Percentiles rank a stretch among this genome's conserved stretches.
Evolutionary conservation across 2,888 invertebrate genomes (phyloP).

Genomic region (Andrena camellia): DNA sequence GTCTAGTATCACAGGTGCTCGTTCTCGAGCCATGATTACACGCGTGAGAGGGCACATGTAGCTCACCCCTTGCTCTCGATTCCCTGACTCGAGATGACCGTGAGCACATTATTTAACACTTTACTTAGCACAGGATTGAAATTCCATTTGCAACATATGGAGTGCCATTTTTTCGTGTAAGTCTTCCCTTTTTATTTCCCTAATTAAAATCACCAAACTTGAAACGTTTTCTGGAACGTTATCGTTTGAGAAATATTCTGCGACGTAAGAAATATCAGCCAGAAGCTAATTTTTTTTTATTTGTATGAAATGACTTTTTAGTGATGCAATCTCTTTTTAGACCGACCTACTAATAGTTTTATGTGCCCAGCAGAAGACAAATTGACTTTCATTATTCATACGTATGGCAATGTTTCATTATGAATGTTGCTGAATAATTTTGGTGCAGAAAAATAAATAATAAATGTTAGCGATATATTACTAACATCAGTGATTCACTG

Average conservation of each 20-base stretch:
- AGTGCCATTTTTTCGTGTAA: background rate
- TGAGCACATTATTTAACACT: slow-evolving; percentile 1
- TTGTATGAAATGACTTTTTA: background rate
- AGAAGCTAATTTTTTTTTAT: background rate
- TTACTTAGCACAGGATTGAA: background rate
- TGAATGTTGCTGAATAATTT: background rate
- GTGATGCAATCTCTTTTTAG: no score
- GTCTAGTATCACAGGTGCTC: slow-evolving; percentile 29
- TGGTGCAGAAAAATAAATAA: background rate
- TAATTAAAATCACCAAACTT: background rate
- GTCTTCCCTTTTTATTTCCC: background rate
- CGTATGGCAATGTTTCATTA: no score
- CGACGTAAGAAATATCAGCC: background rate
- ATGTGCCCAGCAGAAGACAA: background rate
- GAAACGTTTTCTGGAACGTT: background rate
- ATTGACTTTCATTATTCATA: no score
- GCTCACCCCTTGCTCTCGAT: slow-evolving; percentile 16
- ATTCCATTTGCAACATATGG: background rate
- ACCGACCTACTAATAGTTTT: background rate
- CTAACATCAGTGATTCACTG: background rate
- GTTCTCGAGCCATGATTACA: slow-evolving; percentile 33
- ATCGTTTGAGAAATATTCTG: background rate
- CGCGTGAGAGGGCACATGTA: slow-evolving; percentile 17
- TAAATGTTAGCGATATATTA: background rate
- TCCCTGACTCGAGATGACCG: background rate